Evolutionary conservation across 2,888 invertebrate species (phyloP), one percentile per base, ranked within the genome.

Genomic region (Drosophila dives): DNA sequence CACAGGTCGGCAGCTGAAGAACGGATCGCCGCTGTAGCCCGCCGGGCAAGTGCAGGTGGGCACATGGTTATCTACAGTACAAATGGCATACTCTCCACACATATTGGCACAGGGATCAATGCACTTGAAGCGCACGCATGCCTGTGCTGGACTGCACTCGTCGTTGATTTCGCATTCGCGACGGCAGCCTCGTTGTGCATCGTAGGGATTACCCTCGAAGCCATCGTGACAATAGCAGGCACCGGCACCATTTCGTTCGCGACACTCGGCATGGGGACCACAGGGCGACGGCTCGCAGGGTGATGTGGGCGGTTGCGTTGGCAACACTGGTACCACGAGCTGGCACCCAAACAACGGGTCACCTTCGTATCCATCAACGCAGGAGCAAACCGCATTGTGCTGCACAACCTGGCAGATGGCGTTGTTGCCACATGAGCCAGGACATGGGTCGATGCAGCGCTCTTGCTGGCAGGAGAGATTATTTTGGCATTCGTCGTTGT

Each of bases 251-350:
- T 97, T 97, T 76, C 95, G 94, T 92, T 97, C 97, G 10, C 97
- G 95, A 85, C 97, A 97, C 92, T 97, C 96, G 3, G 97, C 96
- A 86, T 97, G 96, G 7, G 96, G 96, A 45, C 98, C 98, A 90
- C 98, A 98, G 2, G 97, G 97, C 65, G 97, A 96, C 58, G 97
- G 97, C 63, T 94, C 94, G 89, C 97, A 97, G 7, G 97, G 97
- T 78, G 96, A 95, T n/a, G 95, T 92, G 50, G 94, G 94, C 53
- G 95, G 95, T 65, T 95, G 94, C 85, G 94, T 94, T 92, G 95
- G 95, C 12, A 95, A 94, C 29, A 95, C 95, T 63, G 92, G 91
- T 33, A 84, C 74, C 38, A 93, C 91, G 4, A 91, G 81, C 49
- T 92, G 91, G 84, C 96, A 96, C 65, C 94, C 94, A 62, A 93